These are phyloP conservation scores for Ethmia dodecea DNA, from an alignment of 2,888 invertebrate species.

Conservation along the genomic window DNA sequence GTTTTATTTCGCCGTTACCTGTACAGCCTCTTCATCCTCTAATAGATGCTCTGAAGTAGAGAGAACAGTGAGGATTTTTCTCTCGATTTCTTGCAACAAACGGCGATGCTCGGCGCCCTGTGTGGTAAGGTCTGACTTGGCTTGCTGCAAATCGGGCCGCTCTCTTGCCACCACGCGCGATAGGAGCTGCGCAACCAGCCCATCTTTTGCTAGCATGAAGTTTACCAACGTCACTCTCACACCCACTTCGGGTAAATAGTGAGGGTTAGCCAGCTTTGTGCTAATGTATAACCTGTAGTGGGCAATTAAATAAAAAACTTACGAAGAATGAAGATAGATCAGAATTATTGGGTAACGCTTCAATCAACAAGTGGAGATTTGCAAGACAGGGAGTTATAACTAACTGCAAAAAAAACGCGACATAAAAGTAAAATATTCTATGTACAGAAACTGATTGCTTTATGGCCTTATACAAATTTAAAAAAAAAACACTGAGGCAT, in stretches of 20 bases:
- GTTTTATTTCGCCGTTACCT: too few species aligned
- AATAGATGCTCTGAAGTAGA: slow-evolving; percentile 76
- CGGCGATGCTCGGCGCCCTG: slow-evolving; percentile 92
- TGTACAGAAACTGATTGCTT: too few species aligned
- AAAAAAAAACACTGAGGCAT: too few species aligned
- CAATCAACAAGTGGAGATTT: too few species aligned
- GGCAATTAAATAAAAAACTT: too few species aligned
- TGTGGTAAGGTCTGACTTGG: slow-evolving; percentile 91
- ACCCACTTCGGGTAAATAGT: slow-evolving; percentile 95
- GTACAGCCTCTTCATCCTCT: slow-evolving; percentile 95
- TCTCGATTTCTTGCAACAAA: slow-evolving; percentile 91
- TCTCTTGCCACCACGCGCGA: slow-evolving; percentile 95
- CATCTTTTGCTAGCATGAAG: slow-evolving; percentile 94
- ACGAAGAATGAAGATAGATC: too few species aligned
- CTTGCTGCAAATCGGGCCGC: slow-evolving; percentile 93
- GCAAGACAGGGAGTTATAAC: too few species aligned
- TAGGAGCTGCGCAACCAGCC: slow-evolving; percentile 92
- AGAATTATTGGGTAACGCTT: too few species aligned
- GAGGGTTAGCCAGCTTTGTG: slow-evolving; percentile 94
- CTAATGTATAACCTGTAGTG: slow-evolving; percentile 93
- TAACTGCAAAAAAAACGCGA: too few species aligned
- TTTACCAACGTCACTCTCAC: slow-evolving; percentile 94
- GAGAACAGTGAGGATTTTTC: slow-evolving; percentile 85
- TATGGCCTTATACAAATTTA: too few species aligned
- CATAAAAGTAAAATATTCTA: too few species aligned